Conservation (phyloP, 2,888 invertebrate genomes). For the Hemistola chrysoprasaria region DNA sequence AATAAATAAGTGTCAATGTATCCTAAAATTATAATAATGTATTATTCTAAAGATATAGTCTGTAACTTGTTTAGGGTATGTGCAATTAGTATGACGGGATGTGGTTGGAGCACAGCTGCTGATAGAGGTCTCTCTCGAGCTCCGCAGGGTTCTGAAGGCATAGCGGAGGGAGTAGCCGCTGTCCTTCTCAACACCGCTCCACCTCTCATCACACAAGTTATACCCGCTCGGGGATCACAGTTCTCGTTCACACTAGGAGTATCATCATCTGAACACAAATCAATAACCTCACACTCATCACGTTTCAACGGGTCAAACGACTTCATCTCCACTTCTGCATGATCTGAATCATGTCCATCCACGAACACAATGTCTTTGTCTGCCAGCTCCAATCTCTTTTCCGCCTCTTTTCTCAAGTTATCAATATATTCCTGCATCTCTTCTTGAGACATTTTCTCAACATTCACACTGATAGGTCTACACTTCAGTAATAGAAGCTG, state of each 20-base stretch:
- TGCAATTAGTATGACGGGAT: constrained; percentile 69
- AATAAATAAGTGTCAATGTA: constrained; percentile 66
- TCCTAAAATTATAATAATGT: constrained; percentile 56
- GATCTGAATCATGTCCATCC: constrained; percentile 59
- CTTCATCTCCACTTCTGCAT: constrained; percentile 47
- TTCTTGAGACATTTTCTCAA: constrained; percentile 65
- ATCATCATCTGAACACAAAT: constrained; percentile 87
- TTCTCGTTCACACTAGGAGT: constrained; percentile 65
- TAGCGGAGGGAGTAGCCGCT: constrained; percentile 61
- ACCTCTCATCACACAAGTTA: constrained; percentile 66
- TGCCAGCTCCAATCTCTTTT: constrained; percentile 38
- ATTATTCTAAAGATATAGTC: constrained; percentile 75
- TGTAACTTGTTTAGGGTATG: constrained; percentile 72
- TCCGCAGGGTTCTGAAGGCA: constrained; percentile 70
- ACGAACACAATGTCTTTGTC: constrained; percentile 74
- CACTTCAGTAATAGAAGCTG: constrained; percentile 79
- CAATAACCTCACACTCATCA: constrained; percentile 82
- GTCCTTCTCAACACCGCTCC: constrained; percentile 64
- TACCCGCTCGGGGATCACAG: constrained; percentile 67
- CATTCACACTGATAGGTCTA: constrained; percentile 67
- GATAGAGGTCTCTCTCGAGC: constrained; percentile 65
- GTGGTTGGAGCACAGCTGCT: constrained; percentile 64
- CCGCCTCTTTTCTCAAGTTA: constrained; percentile 52
- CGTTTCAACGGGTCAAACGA: constrained; percentile 58
- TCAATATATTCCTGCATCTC: constrained; percentile 69